A percentile compares a stretch with the other conserved stretches of the same genome.
Evolutionary conservation across 1,140 invertebrate species (phyloP).

Genomic region (Lerema accius): DNA sequence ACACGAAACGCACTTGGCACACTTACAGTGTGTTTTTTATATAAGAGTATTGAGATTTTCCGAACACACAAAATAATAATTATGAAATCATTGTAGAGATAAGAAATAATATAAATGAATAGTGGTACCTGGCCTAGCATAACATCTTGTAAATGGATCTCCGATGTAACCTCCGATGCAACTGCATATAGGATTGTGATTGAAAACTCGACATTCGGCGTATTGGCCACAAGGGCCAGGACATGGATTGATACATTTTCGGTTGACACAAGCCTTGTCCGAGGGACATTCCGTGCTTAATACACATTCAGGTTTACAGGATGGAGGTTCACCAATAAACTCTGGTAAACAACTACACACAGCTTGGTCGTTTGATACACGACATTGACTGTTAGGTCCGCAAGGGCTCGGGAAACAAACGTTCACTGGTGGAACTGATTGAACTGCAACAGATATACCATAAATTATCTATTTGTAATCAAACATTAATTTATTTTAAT

Average conservation of each 20-base stretch:
- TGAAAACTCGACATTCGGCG: constrained; percentile 85
- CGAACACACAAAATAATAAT: no score
- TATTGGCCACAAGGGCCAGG: constrained; percentile 85
- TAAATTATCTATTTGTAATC: no score
- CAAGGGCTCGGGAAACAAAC: constrained; percentile 87
- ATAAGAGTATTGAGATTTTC: no score
- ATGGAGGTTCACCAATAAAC: constrained; percentile 85
- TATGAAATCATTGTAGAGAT: no score
- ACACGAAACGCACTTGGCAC: no score
- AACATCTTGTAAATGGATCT: constrained; percentile 84
- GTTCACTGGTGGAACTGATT: constrained; percentile 72
- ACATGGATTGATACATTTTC: constrained; percentile 88
- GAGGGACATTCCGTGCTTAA: constrained; percentile 85
- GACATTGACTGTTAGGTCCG: constrained; percentile 86
- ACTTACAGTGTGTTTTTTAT: no score
- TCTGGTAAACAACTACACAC: constrained; percentile 85
- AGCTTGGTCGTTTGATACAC: constrained; percentile 79
- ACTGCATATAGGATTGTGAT: constrained; percentile 86
- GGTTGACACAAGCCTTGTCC: constrained; percentile 85
- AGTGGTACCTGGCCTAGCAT: constrained; percentile 85
- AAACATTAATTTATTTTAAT: no score
- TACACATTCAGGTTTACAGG: constrained; percentile 86
- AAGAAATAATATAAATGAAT: no score
- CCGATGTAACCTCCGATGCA: constrained; percentile 81
- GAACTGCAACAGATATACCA: constrained; percentile 73